Evolutionary conservation across 2,888 invertebrate genomes (phyloP).

Genomic region (Notodonta dromedarius): DNA sequence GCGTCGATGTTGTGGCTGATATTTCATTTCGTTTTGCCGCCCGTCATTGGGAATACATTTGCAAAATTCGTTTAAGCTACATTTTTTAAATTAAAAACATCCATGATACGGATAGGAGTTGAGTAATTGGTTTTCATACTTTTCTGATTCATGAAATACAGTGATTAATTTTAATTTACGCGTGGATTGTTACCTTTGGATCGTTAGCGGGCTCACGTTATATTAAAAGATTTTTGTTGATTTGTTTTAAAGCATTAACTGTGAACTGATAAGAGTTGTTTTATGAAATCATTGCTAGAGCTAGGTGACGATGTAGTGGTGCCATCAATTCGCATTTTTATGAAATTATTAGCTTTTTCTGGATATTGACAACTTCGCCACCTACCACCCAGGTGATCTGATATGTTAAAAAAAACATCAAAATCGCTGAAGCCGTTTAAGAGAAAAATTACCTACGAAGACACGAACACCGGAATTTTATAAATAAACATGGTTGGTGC

Average conservation of each 20-base stretch:
- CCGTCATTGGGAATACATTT: slow-evolving; percentile 36
- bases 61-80: slow-evolving; percentile 32
- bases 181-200: not conserved
- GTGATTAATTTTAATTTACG: slow-evolving; percentile 2
- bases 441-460: too few species aligned
- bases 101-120: slow-evolving; percentile 19
- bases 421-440: too few species aligned
- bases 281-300: not conserved
- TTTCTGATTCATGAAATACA: slow-evolving; percentile 8
- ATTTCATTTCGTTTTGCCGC: slow-evolving; percentile 42
- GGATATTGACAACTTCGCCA: too few species aligned
- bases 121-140: slow-evolving; percentile 29
- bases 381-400: too few species aligned
- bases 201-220: slow-evolving; percentile 7
- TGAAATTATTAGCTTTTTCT: too few species aligned
- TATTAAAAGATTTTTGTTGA: slow-evolving; percentile 8
- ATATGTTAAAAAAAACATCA: too few species aligned
- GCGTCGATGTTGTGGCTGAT: slow-evolving; percentile 33
- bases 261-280: slow-evolving; percentile 11
- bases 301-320: not conserved
- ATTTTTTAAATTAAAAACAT: slow-evolving; percentile 45
- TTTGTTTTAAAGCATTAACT: slow-evolving; percentile 22
- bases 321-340: too few species aligned
- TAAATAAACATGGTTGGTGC: too few species aligned
- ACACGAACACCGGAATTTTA: too few species aligned